Base-by-base conservation (phyloP, 1,140 invertebrate genomes). In the Drosophila bipectinata region DNA sequence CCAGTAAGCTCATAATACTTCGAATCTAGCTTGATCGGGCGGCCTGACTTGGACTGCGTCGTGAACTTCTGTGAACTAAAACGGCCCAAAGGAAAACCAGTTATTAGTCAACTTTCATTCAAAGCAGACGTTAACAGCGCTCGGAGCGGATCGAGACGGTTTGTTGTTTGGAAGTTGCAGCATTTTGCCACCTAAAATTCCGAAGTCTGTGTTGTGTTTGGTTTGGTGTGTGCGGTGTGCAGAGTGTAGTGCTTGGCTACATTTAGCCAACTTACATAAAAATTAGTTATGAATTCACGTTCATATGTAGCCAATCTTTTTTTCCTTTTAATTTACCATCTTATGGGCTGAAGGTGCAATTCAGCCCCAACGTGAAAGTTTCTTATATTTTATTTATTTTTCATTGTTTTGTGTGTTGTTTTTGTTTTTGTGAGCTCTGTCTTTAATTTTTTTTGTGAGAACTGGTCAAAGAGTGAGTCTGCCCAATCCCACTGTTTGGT, bases 71-170 rank as follows among this genome's bases (percentile, higher is more conserved):
- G 77, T 44, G 14, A 44, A 44, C 41, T n/a, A 44, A 44, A 44
- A 14, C 41, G 68, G 66, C 62, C 39, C 21, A 75, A 44, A 48
- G 24, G 28, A 68, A 90, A 91, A 91, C 90, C 90, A 91, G 90
- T 91, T 91, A 90, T 83, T 80, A 84, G 73, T 74, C 90, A 91
- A 91, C 90, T 91, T 91, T 91, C 90, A 91, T 91, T 90, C 73
- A 58, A 77, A 84, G 79, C 85, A 76, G 90, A 91, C 90, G 82
- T 91, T 69, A 73, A 68, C 76, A 61, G 58, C 48, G 64, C 68
- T 45, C 63, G 60, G 61, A 56, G 51, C 66, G 72, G 63, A 61
- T 62, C 63, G 83, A 61, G 82, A 26, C 73, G 73, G 64, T 62
- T 61, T 60, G 41, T 44, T 44, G 61, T 49, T 66, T 59, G 51